phyloP scores from a whole-genome alignment of 2,888 invertebrate genomes.

The Ceramica pisi region DNA sequence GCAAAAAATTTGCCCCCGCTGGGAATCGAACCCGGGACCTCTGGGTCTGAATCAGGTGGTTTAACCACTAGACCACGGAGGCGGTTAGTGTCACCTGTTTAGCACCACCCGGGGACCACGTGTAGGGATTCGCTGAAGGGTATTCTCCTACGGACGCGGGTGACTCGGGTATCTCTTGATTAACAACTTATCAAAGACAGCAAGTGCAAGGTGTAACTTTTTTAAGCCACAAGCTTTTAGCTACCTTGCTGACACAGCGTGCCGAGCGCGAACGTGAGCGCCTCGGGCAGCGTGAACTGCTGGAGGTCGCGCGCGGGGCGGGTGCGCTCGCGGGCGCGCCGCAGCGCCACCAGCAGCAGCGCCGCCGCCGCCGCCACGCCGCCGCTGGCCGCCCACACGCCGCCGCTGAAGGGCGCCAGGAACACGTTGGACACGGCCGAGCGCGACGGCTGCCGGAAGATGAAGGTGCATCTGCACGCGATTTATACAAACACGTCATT shows the following conservation, averaged over 20 bases:
- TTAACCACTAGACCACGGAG: too few species aligned
- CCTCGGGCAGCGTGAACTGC: conserved; percentile 81
- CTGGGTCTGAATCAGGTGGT: too few species aligned
- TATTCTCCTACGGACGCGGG: too few species aligned
- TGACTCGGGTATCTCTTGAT: too few species aligned
- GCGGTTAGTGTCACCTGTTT: too few species aligned
- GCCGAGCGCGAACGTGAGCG: conserved; percentile 89
- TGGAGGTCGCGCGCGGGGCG: conserved; percentile 56
- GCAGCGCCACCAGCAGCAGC: conserved; percentile 68
- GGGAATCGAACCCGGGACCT: too few species aligned
- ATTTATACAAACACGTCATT: neutral
- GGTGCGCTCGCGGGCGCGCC: conserved; percentile 34
- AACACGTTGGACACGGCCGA: conserved; percentile 92
- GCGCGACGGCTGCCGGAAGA: conserved; percentile 92
- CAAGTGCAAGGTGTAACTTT: too few species aligned
- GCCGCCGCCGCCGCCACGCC: conserved; percentile 70
- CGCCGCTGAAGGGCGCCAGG: conserved; percentile 90
- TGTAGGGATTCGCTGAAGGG: too few species aligned
- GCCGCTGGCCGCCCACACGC: conserved; percentile 89
- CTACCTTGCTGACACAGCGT: conserved; percentile 92
- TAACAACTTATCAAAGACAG: too few species aligned
- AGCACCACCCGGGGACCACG: too few species aligned
- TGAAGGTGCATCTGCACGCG: conserved; percentile 85
- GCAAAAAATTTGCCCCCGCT: too few species aligned
- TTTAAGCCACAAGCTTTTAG: neutral